Base-by-base conservation (phyloP, 1,140 invertebrate genomes). In the Apis mellifera region DNA sequence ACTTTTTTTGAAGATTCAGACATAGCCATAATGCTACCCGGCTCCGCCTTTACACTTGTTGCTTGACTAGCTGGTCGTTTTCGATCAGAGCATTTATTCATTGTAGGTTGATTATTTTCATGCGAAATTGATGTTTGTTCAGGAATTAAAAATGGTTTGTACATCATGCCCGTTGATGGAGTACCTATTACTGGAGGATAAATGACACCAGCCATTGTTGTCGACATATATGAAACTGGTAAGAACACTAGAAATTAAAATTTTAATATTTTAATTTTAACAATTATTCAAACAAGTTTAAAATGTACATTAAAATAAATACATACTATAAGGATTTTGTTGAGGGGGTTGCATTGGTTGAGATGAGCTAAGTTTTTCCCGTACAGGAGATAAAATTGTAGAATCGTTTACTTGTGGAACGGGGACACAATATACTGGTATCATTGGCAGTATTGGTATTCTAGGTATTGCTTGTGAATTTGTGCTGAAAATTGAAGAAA, bases 351-450 rank as follows among this genome's bases (percentile, higher is more conserved):
- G 90, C 57, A 68, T 82, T 0, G 85, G 77, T 48, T 50, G 75
- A 13, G 91, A 80, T 50, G 89, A 77, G 66, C 84, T 84, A 8
- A 90, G 60, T 82, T 88, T 89, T 50, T 93, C 86, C 42, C 92
- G 89, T 69, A 88, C 82, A 59, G 26, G 12, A 17, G 66, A 79
- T 32, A 66, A 57, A 60, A 55, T 12, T 17, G 66, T 59, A 5
- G 69, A n/a, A 32, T 83, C 70, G 23, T 88, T 83, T 50, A 52
- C 54, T 83, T 91, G 87, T 71, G 90, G 83, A 50, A 84, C 90
- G 42, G 96, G 95, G 68, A 96, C 94, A 79, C 96, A 96, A 87
- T 96, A 96, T 32, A 96, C 90, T 26, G 95, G 95, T 83, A 95
- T 91, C 90, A 96, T 94, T 21, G 94, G 94, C 54, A 93, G 50